Conservation (phyloP, 2,113 vertebrate species). For the Rana temporaria region DNA sequence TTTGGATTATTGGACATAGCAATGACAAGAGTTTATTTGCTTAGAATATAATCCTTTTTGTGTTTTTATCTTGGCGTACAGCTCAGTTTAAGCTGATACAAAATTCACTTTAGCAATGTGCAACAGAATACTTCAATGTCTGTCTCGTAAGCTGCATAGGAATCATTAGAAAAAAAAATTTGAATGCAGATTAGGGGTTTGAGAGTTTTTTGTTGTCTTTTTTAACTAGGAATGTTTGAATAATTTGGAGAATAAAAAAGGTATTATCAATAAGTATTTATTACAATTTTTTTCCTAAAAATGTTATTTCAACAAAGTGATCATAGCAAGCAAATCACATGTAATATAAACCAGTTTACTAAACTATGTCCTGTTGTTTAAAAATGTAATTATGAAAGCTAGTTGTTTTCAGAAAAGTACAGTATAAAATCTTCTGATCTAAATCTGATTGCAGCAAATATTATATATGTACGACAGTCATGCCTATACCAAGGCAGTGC, state of each 20-base stretch:
- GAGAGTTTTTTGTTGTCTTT: background rate
- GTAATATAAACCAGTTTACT: no score
- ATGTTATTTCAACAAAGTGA: background rate
- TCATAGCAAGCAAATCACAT: no score
- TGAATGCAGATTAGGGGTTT: background rate
- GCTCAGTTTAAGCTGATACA: background rate
- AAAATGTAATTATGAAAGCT: no score
- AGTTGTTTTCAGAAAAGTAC: no score
- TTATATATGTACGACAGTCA: no score
- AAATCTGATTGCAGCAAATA: no score
- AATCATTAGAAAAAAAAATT: no score
- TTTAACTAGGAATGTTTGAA: slow-evolving; percentile 1
- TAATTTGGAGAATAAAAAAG: background rate
- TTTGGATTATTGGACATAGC: slow-evolving; percentile 62
- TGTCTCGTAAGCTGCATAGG: background rate
- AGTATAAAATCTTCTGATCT: no score
- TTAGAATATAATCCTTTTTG: slow-evolving; percentile 57
- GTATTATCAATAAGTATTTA: background rate
- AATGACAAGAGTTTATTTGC: slow-evolving; percentile 64
- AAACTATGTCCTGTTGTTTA: no score
- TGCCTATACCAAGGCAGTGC: no score
- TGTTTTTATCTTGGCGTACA: slow-evolving; percentile 62
- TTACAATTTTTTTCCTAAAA: background rate
- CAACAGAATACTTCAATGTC: background rate
- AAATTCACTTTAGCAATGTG: slow-evolving; percentile 15